Evolutionary conservation across 1,140 invertebrate genomes (phyloP), one percentile per base, ranked within the genome.

Genomic region (Sminthurinus signatus): DNA sequence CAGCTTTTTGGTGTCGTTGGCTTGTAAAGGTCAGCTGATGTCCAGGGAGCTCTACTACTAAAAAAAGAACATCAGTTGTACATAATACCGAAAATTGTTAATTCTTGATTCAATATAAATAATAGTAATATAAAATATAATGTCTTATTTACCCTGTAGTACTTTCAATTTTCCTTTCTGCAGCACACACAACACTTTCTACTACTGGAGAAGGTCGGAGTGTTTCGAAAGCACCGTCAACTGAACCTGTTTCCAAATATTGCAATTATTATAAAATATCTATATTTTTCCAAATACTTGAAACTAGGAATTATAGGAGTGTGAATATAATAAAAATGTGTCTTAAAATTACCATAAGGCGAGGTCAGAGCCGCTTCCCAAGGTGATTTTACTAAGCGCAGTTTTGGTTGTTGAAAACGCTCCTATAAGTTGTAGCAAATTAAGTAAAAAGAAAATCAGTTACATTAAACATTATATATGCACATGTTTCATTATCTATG

Each of bases 301-400:
- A n/a, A n/a, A n/a, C n/a, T n/a, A n/a, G n/a, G n/a, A n/a, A n/a
- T n/a, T n/a, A n/a, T n/a, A n/a, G n/a, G n/a, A n/a, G n/a, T n/a
- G n/a, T n/a, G n/a, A n/a, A n/a, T n/a, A n/a, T n/a, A n/a, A n/a
- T n/a, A n/a, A n/a, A n/a, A n/a, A n/a, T n/a, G n/a, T n/a, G n/a
- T n/a, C n/a, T n/a, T n/a, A n/a, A n/a, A n/a, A n/a, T 36, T 36
- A 36, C 32, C 32, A n/a, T n/a, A n/a, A n/a, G n/a, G 39, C 10
- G 74, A n/a, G n/a, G n/a, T n/a, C n/a, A n/a, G n/a, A 8, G 86
- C 86, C 2, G 86, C 86, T 68, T 88, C 84, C 86, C 86, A 88
- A 0, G 86, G 86, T 0, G 84, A 84, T 75, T 85, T 82, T 0
- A 86, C 74, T 17, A 86, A 73, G 65, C 84, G 82, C 2, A 86